Evolutionary conservation across 2,888 invertebrate genomes (phyloP), one percentile per base, ranked within the genome.

Genomic region (Thalpophila matura): DNA sequence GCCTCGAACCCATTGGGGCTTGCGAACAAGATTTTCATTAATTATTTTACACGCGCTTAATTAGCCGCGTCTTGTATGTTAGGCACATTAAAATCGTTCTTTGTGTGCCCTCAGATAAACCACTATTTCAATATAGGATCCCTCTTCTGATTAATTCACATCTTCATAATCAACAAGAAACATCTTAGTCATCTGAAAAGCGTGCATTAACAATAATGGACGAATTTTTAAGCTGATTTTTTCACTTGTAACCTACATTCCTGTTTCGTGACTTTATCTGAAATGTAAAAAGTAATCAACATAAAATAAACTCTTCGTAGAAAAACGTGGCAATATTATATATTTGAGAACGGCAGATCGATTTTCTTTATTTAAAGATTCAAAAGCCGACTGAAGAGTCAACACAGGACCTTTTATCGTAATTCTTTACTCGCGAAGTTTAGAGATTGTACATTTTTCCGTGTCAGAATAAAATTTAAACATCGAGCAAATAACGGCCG

Each of bases 241-340:
- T 64, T 72, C 42, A 43, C 43, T 76, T 57, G 42, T 35, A 49
- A 50, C 49, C 56, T 57, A 75, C 76, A 53, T 67, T 66, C 58
- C 24, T 47, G 51, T 56, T 73, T 43, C 69, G 64, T 77, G 74
- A 79, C 74, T 77, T 60, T 65, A 65, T 77, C 77, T 47, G 69
- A 77, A 77, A 77, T 79, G 74, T 79, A 73, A 73, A 79, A 77
- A 77, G 80, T 77, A 79, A 77, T 77, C 77, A 77, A 69, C 74
- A 73, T 77, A 77, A 77, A 77, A 73, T 77, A 77, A 79, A 79
- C 61, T 73, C 58, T 46, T 3, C 45, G 43, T 61, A 37, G 47
- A 77, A 69, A 79, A 77, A 68, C 65, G 69, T 62, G 74, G 62
- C 64, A 72, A 76, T 72, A 79, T 79, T 59, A 75, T 76, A 67